Evolutionary conservation across 2,113 vertebrate species (phyloP).

Genomic region (Piprites chloris): DNA sequence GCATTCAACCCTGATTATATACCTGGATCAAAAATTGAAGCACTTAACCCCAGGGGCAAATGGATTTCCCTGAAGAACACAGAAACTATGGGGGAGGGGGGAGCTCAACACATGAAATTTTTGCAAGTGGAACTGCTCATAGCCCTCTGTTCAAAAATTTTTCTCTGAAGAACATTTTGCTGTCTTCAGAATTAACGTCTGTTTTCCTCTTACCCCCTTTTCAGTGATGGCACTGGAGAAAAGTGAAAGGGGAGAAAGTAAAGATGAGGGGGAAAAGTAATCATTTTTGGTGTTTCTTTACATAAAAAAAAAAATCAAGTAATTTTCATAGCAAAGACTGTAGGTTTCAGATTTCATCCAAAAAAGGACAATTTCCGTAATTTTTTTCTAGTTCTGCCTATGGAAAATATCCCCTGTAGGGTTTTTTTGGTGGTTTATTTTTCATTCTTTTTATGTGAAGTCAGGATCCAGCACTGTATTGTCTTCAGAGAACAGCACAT

Average conservation of each 20-base stretch:
- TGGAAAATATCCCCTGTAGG: background rate
- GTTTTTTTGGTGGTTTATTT: background rate
- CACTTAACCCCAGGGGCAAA: background rate
- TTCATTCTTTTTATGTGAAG: background rate
- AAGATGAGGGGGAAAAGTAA: background rate
- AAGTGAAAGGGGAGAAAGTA: background rate
- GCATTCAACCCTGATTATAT: background rate
- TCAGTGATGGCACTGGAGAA: background rate
- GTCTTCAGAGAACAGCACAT: background rate
- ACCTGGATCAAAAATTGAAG: background rate
- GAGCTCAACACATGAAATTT: background rate
- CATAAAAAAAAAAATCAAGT: background rate
- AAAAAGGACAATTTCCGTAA: background rate
- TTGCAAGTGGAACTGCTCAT: background rate
- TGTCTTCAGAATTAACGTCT: background rate
- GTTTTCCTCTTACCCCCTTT: background rate
- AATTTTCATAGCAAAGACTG: background rate
- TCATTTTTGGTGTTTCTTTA: background rate
- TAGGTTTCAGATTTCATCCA: background rate
- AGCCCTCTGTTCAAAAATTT: background rate
- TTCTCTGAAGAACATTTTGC: background rate
- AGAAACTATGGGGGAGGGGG: background rate
- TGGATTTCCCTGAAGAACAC: background rate
- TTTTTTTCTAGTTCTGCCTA: background rate
- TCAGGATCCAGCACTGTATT: background rate